phyloP scores from a whole-genome alignment of 2,113 vertebrate species.

The Reinhardtius hippoglossoides region DNA sequence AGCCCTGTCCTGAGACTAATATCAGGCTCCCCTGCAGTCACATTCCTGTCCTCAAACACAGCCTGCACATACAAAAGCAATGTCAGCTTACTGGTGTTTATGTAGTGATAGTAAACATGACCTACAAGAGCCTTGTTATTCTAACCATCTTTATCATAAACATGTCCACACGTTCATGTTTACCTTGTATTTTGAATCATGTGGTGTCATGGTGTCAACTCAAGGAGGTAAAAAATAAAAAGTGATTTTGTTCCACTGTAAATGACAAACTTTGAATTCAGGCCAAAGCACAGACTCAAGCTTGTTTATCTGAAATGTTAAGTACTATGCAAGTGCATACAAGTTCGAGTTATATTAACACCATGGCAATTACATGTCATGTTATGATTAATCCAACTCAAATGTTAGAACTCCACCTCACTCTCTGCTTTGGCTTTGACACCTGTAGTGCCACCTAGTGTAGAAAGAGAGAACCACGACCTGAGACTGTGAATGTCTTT shows the following conservation, averaged over 20 bases:
- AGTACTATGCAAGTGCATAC: background rate
- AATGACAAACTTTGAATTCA: too few species aligned
- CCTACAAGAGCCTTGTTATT: too few species aligned
- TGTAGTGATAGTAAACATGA: background rate
- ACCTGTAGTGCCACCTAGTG: constrained; percentile 63
- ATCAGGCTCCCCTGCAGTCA: constrained; percentile 52
- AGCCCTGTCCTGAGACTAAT: constrained; percentile 46
- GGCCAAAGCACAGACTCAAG: background rate
- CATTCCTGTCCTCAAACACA: constrained; percentile 47
- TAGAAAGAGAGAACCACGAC: background rate
- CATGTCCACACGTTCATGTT: too few species aligned
- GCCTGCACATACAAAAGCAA: too few species aligned
- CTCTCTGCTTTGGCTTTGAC: background rate
- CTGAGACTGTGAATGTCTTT: background rate
- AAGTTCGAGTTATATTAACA: background rate
- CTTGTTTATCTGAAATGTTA: background rate
- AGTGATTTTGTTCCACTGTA: background rate
- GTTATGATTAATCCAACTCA: constrained; percentile 8
- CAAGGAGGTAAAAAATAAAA: constrained; percentile 1
- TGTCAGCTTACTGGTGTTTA: constrained; percentile 6
- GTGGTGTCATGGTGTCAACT: background rate
- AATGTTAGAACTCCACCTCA: background rate
- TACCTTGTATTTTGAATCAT: background rate
- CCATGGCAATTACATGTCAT: constrained; percentile 7
- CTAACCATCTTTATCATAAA: too few species aligned